Conservation (phyloP, 1,140 invertebrate species). For the Hylaeus anthracinus region DNA sequence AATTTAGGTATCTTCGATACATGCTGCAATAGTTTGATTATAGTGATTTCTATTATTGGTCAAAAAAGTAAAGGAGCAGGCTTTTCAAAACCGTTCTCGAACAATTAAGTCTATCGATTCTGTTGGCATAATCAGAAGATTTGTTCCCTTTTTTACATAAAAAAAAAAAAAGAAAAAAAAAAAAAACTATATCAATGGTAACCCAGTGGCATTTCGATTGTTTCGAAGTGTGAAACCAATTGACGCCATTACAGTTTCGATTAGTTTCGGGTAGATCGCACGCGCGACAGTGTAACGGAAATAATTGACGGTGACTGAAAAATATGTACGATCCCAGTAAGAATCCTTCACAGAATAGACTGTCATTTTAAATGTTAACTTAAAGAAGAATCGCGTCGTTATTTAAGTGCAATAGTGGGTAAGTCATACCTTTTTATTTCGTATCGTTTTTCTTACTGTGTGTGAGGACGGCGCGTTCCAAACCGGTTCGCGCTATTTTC, state of each 20-base stretch:
- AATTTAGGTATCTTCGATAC: not conserved
- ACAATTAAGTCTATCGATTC: not conserved
- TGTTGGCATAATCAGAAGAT: not conserved
- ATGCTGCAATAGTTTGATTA: not conserved
- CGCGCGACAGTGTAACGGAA: not conserved
- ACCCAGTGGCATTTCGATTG: not conserved
- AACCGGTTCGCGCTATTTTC: not conserved
- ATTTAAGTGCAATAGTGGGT: slow-evolving; percentile 48
- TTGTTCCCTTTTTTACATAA: not conserved
- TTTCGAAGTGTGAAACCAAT: not conserved
- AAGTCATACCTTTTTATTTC: slow-evolving; percentile 33
- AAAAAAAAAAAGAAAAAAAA: not conserved
- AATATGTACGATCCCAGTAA: slow-evolving; percentile 39
- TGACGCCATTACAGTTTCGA: not conserved
- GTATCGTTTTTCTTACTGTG: not conserved
- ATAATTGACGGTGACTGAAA: slow-evolving; percentile 10
- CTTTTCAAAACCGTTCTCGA: not conserved
- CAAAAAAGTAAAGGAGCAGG: not conserved
- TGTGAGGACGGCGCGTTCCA: not conserved
- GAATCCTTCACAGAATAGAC: slow-evolving; percentile 47
- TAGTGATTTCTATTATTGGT: not conserved
- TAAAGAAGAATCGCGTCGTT: slow-evolving; percentile 32
- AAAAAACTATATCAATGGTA: no score
- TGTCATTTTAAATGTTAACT: slow-evolving; percentile 53
- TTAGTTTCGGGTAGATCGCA: not conserved